Conservation (phyloP, 2,797 vertebrate species). For the Harpagifer antarcticus region DNA sequence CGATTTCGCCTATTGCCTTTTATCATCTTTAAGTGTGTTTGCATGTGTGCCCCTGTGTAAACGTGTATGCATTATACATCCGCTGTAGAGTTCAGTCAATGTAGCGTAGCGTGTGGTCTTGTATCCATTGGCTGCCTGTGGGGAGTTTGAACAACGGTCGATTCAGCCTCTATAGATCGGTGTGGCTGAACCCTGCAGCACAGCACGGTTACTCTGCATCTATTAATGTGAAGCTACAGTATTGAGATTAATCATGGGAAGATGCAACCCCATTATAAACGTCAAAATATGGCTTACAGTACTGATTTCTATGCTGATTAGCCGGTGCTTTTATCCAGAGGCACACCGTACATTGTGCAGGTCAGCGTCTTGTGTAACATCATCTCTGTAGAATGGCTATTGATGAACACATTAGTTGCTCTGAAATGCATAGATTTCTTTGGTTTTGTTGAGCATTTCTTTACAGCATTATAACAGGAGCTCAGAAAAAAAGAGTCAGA, state of each 20-base stretch:
- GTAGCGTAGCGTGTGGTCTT: slow-evolving; percentile 45
- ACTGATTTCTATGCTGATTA: slow-evolving; percentile 4
- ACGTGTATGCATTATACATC: slow-evolving; percentile 23
- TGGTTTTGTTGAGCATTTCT: neutral
- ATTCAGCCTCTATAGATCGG: slow-evolving; percentile 55
- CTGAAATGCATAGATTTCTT: slow-evolving; percentile 8
- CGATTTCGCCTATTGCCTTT: slow-evolving; percentile 20
- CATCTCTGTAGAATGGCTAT: neutral
- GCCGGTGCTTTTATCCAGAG: slow-evolving; percentile 6
- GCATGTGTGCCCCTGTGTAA: slow-evolving; percentile 23
- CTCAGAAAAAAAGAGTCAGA: neutral
- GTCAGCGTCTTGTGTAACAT: neutral
- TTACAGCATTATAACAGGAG: neutral
- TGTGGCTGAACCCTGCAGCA: slow-evolving; percentile 34
- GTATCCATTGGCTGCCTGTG: slow-evolving; percentile 40
- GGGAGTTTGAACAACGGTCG: slow-evolving; percentile 55
- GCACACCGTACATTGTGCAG: neutral
- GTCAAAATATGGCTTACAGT: slow-evolving; percentile 5
- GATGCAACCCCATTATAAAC: neutral
- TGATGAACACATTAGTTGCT: slow-evolving; percentile 1
- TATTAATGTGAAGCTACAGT: slow-evolving; percentile 34
- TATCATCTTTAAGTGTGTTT: slow-evolving; percentile 39
- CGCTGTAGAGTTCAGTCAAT: slow-evolving; percentile 45
- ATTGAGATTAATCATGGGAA: slow-evolving; percentile 27
- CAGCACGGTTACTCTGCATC: slow-evolving; percentile 18